Evolutionary conservation across 2,113 vertebrate genomes (phyloP).

Genomic region (Macquaria ambigua): DNA sequence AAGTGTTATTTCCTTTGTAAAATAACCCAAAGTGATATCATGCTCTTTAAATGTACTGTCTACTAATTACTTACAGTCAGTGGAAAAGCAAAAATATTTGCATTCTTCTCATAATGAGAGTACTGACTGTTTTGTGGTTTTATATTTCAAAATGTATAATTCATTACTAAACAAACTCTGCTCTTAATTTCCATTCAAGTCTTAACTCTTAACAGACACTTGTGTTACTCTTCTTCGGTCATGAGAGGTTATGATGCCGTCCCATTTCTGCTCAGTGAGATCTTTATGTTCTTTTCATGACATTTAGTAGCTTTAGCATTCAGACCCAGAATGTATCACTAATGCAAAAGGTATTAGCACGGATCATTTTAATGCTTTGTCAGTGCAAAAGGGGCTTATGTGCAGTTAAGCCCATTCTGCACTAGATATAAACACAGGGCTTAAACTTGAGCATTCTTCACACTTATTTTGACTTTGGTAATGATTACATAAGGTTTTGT

Average conservation of each 20-base stretch:
- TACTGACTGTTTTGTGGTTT: background rate
- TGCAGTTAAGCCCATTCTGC: slow-evolving; percentile 65
- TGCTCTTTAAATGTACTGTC: background rate
- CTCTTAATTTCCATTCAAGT: slow-evolving; percentile 22
- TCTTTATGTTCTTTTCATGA: slow-evolving; percentile 62
- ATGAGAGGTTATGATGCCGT: slow-evolving; percentile 5
- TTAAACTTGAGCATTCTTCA: slow-evolving; percentile 48
- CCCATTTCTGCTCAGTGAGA: slow-evolving; percentile 41
- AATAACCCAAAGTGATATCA: background rate
- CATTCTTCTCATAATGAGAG: background rate
- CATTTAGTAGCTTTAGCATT: slow-evolving; percentile 59
- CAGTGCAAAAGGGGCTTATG: slow-evolving; percentile 57
- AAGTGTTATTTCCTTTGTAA: background rate
- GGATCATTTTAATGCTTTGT: slow-evolving; percentile 66
- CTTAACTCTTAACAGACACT: background rate
- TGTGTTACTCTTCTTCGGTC: slow-evolving; percentile 5
- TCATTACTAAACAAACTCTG: background rate
- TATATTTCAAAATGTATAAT: slow-evolving; percentile 12
- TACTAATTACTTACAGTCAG: background rate
- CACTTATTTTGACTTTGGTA: slow-evolving; percentile 38
- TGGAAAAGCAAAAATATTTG: background rate
- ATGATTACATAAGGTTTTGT: background rate
- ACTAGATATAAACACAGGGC: slow-evolving; percentile 53
- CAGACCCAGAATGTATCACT: slow-evolving; percentile 51
- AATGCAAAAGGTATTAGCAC: slow-evolving; percentile 68